Evolutionary conservation across 2,113 vertebrate genomes (phyloP).

Genomic region (Scolopax mira): DNA sequence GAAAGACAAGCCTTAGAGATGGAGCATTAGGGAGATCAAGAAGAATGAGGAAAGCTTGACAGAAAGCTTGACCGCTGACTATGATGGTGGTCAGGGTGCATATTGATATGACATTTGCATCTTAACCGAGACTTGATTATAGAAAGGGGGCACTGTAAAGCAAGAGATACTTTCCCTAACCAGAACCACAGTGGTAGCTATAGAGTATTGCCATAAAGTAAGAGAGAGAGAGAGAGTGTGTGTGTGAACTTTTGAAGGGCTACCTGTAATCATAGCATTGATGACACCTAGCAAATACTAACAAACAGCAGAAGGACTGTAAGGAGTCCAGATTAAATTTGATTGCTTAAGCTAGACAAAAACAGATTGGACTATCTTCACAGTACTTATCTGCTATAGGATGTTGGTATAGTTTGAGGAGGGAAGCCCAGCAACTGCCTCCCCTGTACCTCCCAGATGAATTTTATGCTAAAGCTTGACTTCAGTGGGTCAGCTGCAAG

Average conservation of each 20-base stretch:
- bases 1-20: not conserved
- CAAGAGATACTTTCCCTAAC: not conserved
- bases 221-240: not conserved
- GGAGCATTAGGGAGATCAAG: not conserved
- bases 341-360: not conserved
- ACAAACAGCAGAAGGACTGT: not conserved
- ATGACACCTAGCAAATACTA: not conserved
- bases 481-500: not conserved
- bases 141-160: not conserved
- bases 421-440: not conserved
- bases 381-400: not conserved
- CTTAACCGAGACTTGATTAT: not conserved
- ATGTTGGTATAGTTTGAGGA: not conserved
- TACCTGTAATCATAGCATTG: not conserved
- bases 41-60: not conserved
- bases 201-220: not conserved
- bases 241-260: not conserved
- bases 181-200: not conserved
- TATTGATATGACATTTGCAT: not conserved
- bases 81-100: not conserved
- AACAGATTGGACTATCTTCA: not conserved
- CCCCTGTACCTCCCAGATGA: accelerated
- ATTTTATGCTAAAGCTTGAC: not conserved
- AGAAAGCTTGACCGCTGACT: not conserved
- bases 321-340: not conserved